phyloP scores from a whole-genome alignment of 2,113 vertebrate species.

The Bostrychus sinensis region DNA sequence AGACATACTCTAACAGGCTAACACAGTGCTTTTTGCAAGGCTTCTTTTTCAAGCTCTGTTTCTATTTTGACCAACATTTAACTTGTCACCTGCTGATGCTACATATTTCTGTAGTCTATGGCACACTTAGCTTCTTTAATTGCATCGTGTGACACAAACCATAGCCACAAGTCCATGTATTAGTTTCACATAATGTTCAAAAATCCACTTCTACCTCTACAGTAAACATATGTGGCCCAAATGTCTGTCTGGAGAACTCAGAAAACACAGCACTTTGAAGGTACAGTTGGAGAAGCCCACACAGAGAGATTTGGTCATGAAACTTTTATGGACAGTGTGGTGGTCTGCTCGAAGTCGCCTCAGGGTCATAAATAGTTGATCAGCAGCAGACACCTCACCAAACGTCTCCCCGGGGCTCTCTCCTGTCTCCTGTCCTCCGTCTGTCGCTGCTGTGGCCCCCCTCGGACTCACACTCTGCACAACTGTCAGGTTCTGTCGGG shows the following conservation, averaged over 20 bases:
- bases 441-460: slow-evolving; percentile 6
- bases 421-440: neutral
- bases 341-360: slow-evolving; percentile 68
- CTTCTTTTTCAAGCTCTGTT: no score
- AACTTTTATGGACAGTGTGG: slow-evolving; percentile 73
- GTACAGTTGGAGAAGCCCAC: slow-evolving; percentile 15
- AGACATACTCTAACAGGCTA: no score
- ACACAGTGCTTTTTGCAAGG: no score
- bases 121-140: no score
- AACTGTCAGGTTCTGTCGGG: neutral
- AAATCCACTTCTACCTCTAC: no score
- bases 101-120: no score
- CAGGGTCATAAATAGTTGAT: slow-evolving; percentile 74
- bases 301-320: slow-evolving; percentile 58
- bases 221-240: neutral
- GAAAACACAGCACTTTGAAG: slow-evolving; percentile 6
- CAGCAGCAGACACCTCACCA: slow-evolving; percentile 64
- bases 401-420: slow-evolving; percentile 48
- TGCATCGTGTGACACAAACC: no score
- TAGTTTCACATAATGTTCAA: neutral
- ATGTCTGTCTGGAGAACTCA: neutral
- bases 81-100: no score
- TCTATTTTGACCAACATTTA: no score
- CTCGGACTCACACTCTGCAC: slow-evolving; percentile 11
- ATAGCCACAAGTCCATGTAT: no score